Conservation (phyloP, 1,140 invertebrate genomes). For the Rhyzopertha dominica region DNA sequence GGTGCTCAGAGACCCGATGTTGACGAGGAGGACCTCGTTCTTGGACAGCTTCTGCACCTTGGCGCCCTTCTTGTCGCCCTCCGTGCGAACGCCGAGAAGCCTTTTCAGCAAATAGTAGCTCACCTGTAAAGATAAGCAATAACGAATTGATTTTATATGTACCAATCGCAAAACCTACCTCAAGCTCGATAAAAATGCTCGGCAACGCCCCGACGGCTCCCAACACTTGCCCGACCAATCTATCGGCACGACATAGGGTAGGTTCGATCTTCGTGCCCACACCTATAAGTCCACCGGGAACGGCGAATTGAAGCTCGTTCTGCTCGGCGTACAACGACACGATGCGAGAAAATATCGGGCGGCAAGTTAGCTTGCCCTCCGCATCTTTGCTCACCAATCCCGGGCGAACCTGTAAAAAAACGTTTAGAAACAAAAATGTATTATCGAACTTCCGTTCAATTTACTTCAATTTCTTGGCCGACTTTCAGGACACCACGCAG, state of each 20-base stretch:
- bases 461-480: conserved; percentile 61
- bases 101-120: conserved; percentile 95
- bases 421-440: background rate
- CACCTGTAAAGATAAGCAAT: conserved; percentile 47
- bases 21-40: conserved; percentile 90
- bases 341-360: conserved; percentile 94
- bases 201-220: conserved; percentile 96
- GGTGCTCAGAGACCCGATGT: conserved; percentile 98
- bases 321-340: conserved; percentile 98
- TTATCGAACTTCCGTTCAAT: conserved; percentile 2
- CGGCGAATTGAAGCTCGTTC: conserved; percentile 97
- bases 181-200: conserved; percentile 96
- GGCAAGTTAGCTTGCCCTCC: conserved; percentile 92
- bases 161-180: conserved; percentile 51
- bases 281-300: conserved; percentile 97
- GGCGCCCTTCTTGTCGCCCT: conserved; percentile 98
- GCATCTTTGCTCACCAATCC: conserved; percentile 94
- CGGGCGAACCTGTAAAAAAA: conserved; percentile 73
- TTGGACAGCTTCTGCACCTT: conserved; percentile 89
- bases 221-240: conserved; percentile 96
- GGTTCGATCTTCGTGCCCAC: conserved; percentile 99
- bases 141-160: background rate
- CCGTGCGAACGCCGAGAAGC: conserved; percentile 93
- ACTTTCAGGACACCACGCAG: conserved; percentile 91
- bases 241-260: conserved; percentile 94